Evolutionary conservation across 2,113 vertebrate genomes (phyloP).

Genomic region (Lycaon pictus): DNA sequence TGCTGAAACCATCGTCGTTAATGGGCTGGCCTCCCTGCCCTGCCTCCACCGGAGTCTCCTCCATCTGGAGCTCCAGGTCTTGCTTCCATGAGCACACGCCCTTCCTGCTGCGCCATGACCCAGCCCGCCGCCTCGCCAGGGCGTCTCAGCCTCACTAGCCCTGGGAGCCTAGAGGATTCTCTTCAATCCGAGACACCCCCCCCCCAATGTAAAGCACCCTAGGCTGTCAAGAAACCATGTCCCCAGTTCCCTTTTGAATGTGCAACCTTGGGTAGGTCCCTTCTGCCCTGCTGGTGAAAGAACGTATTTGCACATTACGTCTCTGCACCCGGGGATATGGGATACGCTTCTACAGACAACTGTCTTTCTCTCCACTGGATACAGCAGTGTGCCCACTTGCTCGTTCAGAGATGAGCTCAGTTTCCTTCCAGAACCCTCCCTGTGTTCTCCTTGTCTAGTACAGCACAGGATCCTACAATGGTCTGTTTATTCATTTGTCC

Average conservation of each 20-base stretch:
- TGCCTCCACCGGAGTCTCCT: background rate
- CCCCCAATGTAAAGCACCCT: accelerated
- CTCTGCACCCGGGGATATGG: background rate
- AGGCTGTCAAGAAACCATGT: no score
- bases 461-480: background rate
- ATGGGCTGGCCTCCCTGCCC: no score
- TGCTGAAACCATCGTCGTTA: background rate
- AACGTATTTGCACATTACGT: no score
- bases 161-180: background rate
- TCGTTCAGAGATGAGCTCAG: background rate
- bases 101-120: no score
- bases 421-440: background rate
- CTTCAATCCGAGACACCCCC: background rate
- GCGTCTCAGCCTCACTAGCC: no score
- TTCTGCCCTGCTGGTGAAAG: background rate
- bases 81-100: accelerated
- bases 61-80: accelerated
- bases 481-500: background rate
- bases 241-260: background rate
- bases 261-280: background rate
- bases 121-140: background rate
- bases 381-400: background rate
- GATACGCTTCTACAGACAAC: background rate
- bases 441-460: background rate
- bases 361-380: background rate